Conservation (phyloP, 2,113 vertebrate genomes). For the Elgaria multicarinata region DNA sequence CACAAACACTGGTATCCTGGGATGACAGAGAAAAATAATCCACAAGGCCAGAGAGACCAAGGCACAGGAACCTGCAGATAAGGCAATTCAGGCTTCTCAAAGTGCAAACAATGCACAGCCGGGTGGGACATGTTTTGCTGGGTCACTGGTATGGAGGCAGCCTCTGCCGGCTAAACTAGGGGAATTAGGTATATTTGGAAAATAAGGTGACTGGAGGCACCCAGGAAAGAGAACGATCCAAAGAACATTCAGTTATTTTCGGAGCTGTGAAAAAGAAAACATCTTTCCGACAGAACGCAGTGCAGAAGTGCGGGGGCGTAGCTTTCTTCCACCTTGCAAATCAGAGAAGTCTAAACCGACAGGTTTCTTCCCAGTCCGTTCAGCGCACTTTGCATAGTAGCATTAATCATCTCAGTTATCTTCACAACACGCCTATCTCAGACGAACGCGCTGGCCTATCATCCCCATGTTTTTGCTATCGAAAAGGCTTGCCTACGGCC, state of each 20-base stretch:
- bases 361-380: neutral
- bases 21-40: neutral
- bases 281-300: neutral
- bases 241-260: neutral
- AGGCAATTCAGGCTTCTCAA: neutral
- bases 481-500: neutral
- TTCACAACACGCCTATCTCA: neutral
- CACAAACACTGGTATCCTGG: neutral
- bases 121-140: neutral
- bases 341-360: neutral
- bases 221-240: neutral
- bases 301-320: too few species aligned
- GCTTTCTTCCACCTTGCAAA: neutral
- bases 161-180: neutral
- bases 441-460: neutral
- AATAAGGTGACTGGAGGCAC: neutral
- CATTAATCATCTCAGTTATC: neutral
- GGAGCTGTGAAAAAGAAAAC: neutral
- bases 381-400: neutral
- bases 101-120: neutral
- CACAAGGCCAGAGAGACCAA: neutral
- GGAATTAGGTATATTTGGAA: neutral
- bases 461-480: neutral
- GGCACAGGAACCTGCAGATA: accelerated
- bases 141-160: neutral